A percentile compares a stretch with the other conserved stretches of the same genome.
Evolutionary conservation across 2,888 invertebrate genomes (phyloP).

Genomic region (Dryomyza anilis): DNA sequence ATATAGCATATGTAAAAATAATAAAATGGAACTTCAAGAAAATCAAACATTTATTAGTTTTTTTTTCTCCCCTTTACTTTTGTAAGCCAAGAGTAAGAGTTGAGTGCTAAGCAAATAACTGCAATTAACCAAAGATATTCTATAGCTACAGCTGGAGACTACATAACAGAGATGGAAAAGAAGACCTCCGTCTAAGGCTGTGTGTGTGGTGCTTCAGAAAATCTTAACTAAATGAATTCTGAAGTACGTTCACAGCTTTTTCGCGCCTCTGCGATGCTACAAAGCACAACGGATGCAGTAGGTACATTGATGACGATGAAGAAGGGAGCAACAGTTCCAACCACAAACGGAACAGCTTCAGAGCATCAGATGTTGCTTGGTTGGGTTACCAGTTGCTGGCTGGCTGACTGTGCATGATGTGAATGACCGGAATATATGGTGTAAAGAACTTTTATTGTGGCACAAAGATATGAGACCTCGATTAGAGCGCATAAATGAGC

Average conservation of each 20-base stretch:
- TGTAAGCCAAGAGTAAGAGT: too few relatives aligned
- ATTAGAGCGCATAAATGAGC: slow-evolving; percentile 3
- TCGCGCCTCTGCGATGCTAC: too few relatives aligned
- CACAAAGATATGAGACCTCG: slow-evolving; percentile 2
- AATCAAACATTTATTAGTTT: too few relatives aligned
- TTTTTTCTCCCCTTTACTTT: too few relatives aligned
- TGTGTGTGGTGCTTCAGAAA: not conserved
- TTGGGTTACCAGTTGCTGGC: not conserved
- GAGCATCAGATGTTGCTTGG: not conserved
- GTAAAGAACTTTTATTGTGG: slow-evolving; percentile 21
- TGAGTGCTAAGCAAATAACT: slow-evolving; percentile 4
- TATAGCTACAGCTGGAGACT: not conserved
- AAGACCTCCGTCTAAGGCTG: too few relatives aligned
- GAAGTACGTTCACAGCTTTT: slow-evolving; percentile 8
- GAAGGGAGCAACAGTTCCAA: not conserved
- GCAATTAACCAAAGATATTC: not conserved
- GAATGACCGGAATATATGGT: slow-evolving; percentile 20
- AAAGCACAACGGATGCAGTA: too few relatives aligned
- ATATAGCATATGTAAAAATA: not conserved
- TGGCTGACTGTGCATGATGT: not conserved
- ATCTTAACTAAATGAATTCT: slow-evolving; percentile 3
- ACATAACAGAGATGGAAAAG: not conserved
- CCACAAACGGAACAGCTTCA: not conserved
- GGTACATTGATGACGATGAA: too few relatives aligned
- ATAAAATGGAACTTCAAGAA: too few relatives aligned